phyloP scores from a whole-genome alignment of 2,888 invertebrate species.

The Lasioglossum oenotherae region DNA sequence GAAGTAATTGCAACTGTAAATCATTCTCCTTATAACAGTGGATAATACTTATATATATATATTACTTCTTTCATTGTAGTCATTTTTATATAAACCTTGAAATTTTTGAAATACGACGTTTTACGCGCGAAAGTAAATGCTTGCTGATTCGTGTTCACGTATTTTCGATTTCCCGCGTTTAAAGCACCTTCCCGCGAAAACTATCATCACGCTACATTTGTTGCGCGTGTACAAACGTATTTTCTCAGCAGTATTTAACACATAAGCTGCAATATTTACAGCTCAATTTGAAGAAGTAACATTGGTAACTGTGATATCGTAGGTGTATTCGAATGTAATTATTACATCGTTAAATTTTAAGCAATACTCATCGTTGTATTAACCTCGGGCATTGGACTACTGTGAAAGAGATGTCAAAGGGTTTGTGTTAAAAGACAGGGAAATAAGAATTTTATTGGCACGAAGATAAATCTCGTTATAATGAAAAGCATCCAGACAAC shows the following conservation, averaged over 20 bases:
- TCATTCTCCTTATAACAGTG: not conserved
- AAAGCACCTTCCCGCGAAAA: conserved; percentile 72
- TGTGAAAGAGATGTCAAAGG: conserved; percentile 1
- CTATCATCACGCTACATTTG: conserved; percentile 42
- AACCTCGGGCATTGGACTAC: conserved; percentile 7
- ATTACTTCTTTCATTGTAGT: not conserved
- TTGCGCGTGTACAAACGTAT: conserved; percentile 5
- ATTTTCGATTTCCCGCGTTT: conserved; percentile 73
- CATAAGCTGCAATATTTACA: not conserved
- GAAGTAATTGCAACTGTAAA: not conserved
- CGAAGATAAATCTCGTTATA: conserved; percentile 22
- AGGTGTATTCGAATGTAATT: not conserved
- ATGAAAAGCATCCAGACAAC: conserved; percentile 84
- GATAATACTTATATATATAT: not conserved
- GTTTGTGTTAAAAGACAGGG: not conserved
- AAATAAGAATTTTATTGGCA: not conserved
- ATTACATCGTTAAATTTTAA: not conserved
- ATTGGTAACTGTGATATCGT: not conserved
- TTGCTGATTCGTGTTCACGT: conserved; percentile 2
- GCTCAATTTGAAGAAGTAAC: not conserved
- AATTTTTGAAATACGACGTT: conserved; percentile 9
- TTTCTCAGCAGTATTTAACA: not conserved
- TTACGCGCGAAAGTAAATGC: conserved; percentile 18
- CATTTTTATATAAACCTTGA: not conserved
- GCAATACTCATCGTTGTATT: conserved; percentile 12